Conservation (phyloP, 2,888 invertebrate genomes). For the Dorcus parallelipipedus region DNA sequence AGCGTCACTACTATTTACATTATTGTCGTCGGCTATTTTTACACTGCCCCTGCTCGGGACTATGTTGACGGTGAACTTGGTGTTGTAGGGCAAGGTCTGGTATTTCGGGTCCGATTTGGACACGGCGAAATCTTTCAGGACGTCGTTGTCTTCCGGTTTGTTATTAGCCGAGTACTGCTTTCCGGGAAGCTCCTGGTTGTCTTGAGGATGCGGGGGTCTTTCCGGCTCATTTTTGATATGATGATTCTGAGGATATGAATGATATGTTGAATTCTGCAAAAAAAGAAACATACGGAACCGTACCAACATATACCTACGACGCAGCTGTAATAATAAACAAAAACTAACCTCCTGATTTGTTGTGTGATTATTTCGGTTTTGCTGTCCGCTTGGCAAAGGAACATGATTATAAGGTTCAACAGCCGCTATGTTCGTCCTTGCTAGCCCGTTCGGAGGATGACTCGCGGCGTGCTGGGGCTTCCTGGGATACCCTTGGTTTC, state of each 20-base stretch:
- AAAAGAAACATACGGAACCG: background rate
- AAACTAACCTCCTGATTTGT: conserved; percentile 42
- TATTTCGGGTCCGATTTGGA: conserved; percentile 88
- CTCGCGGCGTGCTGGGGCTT: conserved; percentile 39
- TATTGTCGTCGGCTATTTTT: conserved; percentile 32
- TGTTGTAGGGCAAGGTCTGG: conserved; percentile 87
- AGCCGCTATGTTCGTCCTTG: conserved; percentile 79
- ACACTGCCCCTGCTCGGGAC: conserved; percentile 44
- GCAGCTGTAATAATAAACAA: background rate
- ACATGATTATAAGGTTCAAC: conserved; percentile 87
- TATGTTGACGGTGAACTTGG: conserved; percentile 71
- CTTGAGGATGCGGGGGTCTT: conserved; percentile 22
- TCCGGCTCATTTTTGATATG: conserved; percentile 43
- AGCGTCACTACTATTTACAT: conserved; percentile 17
- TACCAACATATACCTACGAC: background rate
- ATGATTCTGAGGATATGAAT: conserved; percentile 42
- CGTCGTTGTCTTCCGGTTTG: conserved; percentile 46
- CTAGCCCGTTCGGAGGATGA: conserved; percentile 54
- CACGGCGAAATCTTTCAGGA: conserved; percentile 66
- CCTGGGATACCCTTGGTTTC: conserved; percentile 41
- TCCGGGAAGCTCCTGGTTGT: conserved; percentile 36
- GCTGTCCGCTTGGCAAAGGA: conserved; percentile 59
- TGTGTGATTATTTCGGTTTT: conserved; percentile 32
- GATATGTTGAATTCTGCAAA: conserved; percentile 45
- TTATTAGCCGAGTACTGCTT: conserved; percentile 18